Percentiles rank a stretch among this genome's conserved stretches.
phyloP scores from a whole-genome alignment of 1,140 invertebrate species.

The Fopius arisanus region DNA sequence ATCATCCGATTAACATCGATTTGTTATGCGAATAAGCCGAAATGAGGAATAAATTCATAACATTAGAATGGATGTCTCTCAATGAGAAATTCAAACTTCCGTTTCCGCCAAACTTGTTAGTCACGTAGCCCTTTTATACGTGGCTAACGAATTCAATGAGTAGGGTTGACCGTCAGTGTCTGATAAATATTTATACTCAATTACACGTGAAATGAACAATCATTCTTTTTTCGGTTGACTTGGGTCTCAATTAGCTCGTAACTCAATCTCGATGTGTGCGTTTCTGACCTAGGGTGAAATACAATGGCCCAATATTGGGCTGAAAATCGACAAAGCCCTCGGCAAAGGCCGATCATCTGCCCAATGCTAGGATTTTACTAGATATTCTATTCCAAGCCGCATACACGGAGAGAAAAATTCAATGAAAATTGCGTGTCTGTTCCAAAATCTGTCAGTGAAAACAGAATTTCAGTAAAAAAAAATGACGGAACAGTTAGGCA shows the following conservation, averaged over 20 bases:
- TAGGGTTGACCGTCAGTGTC: background rate
- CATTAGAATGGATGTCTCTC: background rate
- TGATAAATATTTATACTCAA: conserved; percentile 4
- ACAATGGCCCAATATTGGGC: too few species aligned
- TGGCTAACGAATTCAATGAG: background rate
- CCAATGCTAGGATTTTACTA: too few species aligned
- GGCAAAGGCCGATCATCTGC: too few species aligned
- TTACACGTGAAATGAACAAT: background rate
- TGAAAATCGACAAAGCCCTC: too few species aligned
- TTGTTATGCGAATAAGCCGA: background rate
- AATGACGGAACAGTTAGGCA: too few species aligned
- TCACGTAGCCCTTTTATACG: background rate
- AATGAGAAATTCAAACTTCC: background rate
- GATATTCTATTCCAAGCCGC: too few species aligned
- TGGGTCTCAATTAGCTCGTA: background rate
- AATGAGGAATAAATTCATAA: conserved; percentile 1
- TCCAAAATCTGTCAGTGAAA: too few species aligned
- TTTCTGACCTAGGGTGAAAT: too few species aligned
- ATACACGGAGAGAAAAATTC: too few species aligned
- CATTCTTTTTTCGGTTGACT: background rate
- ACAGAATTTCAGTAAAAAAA: too few species aligned
- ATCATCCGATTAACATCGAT: background rate
- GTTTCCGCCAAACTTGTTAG: background rate
- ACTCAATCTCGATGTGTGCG: too few species aligned
- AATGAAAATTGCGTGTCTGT: too few species aligned